Percentiles rank a stretch among this genome's conserved stretches.
These are phyloP conservation scores for Hippasteria phrygiana DNA, from an alignment of 53 echinoderm and acorn worm genomes.

Conservation along the genomic window DNA sequence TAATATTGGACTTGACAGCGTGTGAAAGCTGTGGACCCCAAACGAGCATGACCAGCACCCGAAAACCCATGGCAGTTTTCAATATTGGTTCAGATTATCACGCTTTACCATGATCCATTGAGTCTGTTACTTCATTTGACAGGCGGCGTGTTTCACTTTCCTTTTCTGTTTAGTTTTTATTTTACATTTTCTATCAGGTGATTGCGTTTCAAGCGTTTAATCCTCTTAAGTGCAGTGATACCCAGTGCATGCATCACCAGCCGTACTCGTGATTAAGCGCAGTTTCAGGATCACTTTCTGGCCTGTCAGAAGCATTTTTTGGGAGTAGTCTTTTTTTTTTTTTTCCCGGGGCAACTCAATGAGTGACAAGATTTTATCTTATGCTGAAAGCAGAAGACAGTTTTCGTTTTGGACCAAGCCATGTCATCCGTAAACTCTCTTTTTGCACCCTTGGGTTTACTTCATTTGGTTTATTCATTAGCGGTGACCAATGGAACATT, in stretches of 20 bases:
- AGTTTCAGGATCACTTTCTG: constrained; percentile 38
- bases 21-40: constrained; percentile 46
- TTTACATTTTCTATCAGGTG: constrained; percentile 23
- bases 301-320: constrained; percentile 35
- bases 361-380: no score
- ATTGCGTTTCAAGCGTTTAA: constrained; percentile 29
- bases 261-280: constrained; percentile 12
- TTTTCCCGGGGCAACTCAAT: no score
- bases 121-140: constrained; percentile 25
- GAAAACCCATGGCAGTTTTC: constrained; percentile 12
- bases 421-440: no score
- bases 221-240: constrained; percentile 52
- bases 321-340: constrained; percentile 22
- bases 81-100: constrained; percentile 3
- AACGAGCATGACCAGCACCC: background rate
- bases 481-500: background rate
- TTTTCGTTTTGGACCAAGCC: no score
- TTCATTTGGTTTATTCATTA: constrained; percentile 51
- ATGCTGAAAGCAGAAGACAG: background rate
- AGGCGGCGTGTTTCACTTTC: constrained; percentile 1
- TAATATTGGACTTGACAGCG: constrained; percentile 44
- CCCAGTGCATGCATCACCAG: constrained; percentile 33
- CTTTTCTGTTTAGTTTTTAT: background rate
- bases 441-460: background rate
- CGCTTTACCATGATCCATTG: constrained; percentile 38